Conservation (phyloP, 2,888 invertebrate species). For the Cetonia aurata region DNA sequence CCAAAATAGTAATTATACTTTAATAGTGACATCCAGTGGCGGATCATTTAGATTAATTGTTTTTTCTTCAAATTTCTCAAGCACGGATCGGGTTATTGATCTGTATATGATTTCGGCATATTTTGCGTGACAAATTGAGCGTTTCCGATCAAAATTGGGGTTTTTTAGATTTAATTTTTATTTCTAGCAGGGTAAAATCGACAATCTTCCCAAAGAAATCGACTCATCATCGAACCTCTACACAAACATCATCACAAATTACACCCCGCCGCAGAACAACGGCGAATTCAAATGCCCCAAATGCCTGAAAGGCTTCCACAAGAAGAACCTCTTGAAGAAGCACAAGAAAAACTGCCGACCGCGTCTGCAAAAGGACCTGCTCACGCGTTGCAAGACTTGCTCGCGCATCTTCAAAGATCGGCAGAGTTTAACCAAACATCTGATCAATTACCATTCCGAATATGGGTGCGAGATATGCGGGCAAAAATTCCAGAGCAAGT, state of each 20-base stretch:
- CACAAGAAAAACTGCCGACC: constrained; percentile 71
- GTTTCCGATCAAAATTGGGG: no score
- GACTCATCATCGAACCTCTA: constrained; percentile 64
- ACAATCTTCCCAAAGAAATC: constrained; percentile 62
- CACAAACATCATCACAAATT: constrained; percentile 66
- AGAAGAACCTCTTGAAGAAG: constrained; percentile 70
- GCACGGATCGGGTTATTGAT: no score
- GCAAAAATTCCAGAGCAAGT: constrained; percentile 70
- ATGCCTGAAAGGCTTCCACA: constrained; percentile 71
- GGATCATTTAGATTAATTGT: no score
- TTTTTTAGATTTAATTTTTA: neutral
- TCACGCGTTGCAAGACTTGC: constrained; percentile 71
- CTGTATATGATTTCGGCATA: no score
- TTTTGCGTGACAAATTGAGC: no score
- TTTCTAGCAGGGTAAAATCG: constrained; percentile 7
- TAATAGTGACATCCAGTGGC: no score
- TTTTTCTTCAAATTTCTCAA: no score
- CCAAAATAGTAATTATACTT: no score
- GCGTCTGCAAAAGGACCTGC: constrained; percentile 68
- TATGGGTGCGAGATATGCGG: constrained; percentile 70
- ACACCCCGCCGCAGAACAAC: constrained; percentile 66
- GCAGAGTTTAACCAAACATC: constrained; percentile 69
- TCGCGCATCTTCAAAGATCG: constrained; percentile 71
- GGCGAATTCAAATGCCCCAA: constrained; percentile 70
- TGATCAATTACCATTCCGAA: constrained; percentile 70